These are phyloP conservation scores for Brachionus manjavacas DNA, from an alignment of 1,140 invertebrate species.

Conservation along the genomic window DNA sequence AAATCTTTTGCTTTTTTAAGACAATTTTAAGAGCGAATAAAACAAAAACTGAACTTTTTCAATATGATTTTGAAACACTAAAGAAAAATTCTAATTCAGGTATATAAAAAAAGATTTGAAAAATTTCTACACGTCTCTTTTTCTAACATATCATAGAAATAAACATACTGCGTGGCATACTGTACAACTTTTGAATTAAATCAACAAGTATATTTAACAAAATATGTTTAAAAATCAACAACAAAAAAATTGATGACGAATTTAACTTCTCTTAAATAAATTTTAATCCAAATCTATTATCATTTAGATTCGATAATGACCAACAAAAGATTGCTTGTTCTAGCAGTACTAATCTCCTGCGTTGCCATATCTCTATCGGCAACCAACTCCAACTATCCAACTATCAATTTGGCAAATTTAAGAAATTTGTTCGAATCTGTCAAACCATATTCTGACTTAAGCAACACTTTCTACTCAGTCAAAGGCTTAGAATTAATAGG, in stretches of 20 bases:
- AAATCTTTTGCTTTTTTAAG: neutral
- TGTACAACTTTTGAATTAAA: neutral
- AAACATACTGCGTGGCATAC: conserved; percentile 23
- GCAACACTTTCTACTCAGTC: conserved; percentile 30
- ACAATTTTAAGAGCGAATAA: neutral
- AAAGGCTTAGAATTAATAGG: conserved; percentile 5
- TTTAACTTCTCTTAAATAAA: neutral
- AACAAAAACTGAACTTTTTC: neutral
- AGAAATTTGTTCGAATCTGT: conserved; percentile 8
- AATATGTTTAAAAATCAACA: neutral
- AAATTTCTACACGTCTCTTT: conserved; percentile 6
- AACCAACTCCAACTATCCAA: conserved; percentile 26
- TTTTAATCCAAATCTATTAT: too few relatives aligned
- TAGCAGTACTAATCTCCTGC: neutral
- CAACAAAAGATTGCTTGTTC: neutral
- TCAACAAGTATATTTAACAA: neutral
- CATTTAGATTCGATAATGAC: neutral
- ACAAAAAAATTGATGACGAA: neutral
- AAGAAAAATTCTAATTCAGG: neutral
- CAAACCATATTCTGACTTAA: conserved; percentile 28
- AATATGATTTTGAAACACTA: neutral
- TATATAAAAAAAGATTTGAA: neutral
- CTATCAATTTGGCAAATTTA: conserved; percentile 31
- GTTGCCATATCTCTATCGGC: neutral
- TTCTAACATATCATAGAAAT: neutral